These are phyloP conservation scores for Benthochromis sp. DNA, from an alignment of 2,113 vertebrate genomes.

Conservation along the genomic window DNA sequence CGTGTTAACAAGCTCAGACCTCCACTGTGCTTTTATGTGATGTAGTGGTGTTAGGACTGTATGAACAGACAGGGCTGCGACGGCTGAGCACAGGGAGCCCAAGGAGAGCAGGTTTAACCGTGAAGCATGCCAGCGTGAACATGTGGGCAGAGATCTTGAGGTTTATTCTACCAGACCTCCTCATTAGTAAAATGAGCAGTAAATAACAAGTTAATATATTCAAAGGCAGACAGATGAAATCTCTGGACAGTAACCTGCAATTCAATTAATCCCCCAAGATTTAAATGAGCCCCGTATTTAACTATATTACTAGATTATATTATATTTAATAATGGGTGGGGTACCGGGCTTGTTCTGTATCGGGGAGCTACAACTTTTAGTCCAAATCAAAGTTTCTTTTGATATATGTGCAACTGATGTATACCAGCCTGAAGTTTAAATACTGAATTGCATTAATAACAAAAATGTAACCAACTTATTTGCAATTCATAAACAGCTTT, in stretches of 20 bases:
- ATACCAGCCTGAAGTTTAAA: background rate
- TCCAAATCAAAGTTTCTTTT: slow-evolving; percentile 7
- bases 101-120: slow-evolving; percentile 24
- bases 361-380: background rate
- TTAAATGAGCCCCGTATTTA: background rate
- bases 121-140: background rate
- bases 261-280: background rate
- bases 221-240: background rate
- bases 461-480: background rate
- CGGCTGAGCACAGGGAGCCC: background rate
- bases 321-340: background rate
- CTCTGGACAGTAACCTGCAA: background rate
- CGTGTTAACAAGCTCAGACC: background rate
- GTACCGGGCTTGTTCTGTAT: background rate
- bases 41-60: background rate
- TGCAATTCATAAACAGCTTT: background rate
- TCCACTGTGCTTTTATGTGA: background rate
- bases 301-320: background rate
- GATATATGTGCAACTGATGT: background rate
- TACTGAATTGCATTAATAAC: background rate
- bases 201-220: background rate
- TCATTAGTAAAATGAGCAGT: background rate
- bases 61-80: background rate
- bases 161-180: background rate
- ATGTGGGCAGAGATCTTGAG: background rate